Conservation (phyloP, 2,113 vertebrate species). For the Oreochromis niloticus region DNA sequence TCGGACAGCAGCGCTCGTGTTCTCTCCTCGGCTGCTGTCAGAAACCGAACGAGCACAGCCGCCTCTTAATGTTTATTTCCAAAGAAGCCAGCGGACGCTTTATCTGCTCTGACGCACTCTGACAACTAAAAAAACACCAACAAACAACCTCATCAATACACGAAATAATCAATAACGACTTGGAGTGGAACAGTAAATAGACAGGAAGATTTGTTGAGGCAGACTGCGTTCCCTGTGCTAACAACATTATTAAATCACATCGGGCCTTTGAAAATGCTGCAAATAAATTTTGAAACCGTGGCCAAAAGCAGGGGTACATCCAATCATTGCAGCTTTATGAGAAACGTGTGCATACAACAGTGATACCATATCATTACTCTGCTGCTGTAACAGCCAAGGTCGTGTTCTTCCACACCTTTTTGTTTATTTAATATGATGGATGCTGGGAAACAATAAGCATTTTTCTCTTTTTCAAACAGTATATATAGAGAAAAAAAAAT, state of each 20-base stretch:
- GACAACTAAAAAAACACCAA: not conserved
- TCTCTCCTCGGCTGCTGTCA: conserved; percentile 8
- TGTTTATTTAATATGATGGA: not conserved
- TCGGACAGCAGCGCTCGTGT: conserved; percentile 1
- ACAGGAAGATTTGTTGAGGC: not conserved
- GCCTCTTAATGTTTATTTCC: not conserved
- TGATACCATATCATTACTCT: not conserved
- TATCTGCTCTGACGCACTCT: not conserved
- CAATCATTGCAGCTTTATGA: not conserved
- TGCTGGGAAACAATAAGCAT: not conserved
- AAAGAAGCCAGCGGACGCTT: not conserved
- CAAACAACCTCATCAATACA: conserved; percentile 1
- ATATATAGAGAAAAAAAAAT: not conserved
- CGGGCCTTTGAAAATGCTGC: not conserved
- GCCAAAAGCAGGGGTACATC: not conserved
- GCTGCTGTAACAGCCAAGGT: not conserved
- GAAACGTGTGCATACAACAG: not conserved
- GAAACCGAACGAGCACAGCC: not conserved
- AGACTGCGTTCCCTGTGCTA: not conserved
- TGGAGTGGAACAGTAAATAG: not conserved
- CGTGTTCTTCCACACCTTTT: not conserved
- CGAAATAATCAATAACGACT: conserved; percentile 15
- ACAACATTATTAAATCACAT: not conserved
- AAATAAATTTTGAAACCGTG: not conserved
- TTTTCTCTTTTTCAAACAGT: not conserved